These are phyloP conservation scores for Piezodorus guildinii DNA, from an alignment of 1,140 invertebrate species.

Conservation along the genomic window DNA sequence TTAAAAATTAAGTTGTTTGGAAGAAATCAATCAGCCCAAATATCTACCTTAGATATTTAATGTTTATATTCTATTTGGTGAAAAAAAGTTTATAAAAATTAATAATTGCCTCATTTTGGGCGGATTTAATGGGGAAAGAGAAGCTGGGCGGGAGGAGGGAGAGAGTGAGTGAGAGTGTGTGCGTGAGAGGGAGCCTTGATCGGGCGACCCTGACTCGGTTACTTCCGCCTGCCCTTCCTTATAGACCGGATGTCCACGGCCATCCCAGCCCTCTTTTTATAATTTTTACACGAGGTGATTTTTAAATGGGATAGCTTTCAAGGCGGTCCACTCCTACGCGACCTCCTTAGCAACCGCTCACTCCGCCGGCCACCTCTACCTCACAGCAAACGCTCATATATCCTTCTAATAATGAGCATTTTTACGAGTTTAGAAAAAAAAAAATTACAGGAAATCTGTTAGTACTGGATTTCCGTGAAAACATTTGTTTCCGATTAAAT, in stretches of 20 bases:
- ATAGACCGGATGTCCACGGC: slow-evolving; percentile 7
- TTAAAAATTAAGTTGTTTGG: too few species aligned
- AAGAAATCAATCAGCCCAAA: too few species aligned
- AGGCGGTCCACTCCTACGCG: slow-evolving; percentile 6
- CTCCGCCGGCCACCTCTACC: not conserved
- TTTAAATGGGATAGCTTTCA: slow-evolving; percentile 10
- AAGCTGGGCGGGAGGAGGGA: not conserved
- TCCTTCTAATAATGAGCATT: too few species aligned
- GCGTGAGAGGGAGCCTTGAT: slow-evolving; percentile 4
- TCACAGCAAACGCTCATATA: not conserved
- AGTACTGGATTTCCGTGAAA: too few species aligned
- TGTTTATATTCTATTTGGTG: too few species aligned
- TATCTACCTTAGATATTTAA: too few species aligned
- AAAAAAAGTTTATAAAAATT: too few species aligned
- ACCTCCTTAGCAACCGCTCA: slow-evolving; percentile 3
- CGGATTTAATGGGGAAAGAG: not conserved
- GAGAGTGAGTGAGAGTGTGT: slow-evolving; percentile 11
- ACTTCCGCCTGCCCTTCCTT: slow-evolving; percentile 11
- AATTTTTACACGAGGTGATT: slow-evolving; percentile 16
- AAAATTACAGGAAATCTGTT: too few species aligned
- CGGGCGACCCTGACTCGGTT: not conserved
- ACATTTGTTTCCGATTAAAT: too few species aligned
- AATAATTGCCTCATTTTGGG: too few species aligned
- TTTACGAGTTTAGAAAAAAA: too few species aligned
- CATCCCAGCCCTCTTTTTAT: slow-evolving; percentile 15